Evolutionary conservation across 2,113 vertebrate genomes (phyloP).

Genomic region (Amphiprion percula): DNA sequence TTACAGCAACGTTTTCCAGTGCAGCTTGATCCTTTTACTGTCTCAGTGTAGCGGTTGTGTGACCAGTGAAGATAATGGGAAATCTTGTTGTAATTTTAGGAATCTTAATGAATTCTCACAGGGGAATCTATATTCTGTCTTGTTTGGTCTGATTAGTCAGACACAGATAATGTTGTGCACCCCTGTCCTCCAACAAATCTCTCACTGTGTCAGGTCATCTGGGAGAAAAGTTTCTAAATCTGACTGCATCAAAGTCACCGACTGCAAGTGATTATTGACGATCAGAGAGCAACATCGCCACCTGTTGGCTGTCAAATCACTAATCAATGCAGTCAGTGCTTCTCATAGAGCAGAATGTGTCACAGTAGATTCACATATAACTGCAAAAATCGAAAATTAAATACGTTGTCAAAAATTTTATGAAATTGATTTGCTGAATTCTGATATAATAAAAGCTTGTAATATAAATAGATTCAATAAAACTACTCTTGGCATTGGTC

Average conservation of each 20-base stretch:
- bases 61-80: background rate
- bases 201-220: slow-evolving; percentile 51
- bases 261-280: slow-evolving; percentile 1
- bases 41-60: background rate
- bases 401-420: too few relatives aligned
- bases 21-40: background rate
- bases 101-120: background rate
- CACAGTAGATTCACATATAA: background rate
- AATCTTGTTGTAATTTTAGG: background rate
- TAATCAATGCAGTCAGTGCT: background rate
- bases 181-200: slow-evolving; percentile 28
- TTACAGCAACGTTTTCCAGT: background rate
- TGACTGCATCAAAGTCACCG: slow-evolving; percentile 21
- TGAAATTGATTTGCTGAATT: too few relatives aligned
- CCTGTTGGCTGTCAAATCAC: slow-evolving; percentile 47
- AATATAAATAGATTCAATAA: too few relatives aligned
- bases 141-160: slow-evolving; percentile 48
- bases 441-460: too few relatives aligned
- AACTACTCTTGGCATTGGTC: too few relatives aligned
- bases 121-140: slow-evolving; percentile 5
- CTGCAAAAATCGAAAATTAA: background rate
- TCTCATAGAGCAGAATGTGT: background rate
- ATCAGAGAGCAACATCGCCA: slow-evolving; percentile 62
- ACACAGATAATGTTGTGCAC: slow-evolving; percentile 13
- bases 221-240: slow-evolving; percentile 45